Evolutionary conservation across 2,888 invertebrate species (phyloP), one percentile per base, ranked within the genome.

Genomic region (Cyrtodaria siliqua): DNA sequence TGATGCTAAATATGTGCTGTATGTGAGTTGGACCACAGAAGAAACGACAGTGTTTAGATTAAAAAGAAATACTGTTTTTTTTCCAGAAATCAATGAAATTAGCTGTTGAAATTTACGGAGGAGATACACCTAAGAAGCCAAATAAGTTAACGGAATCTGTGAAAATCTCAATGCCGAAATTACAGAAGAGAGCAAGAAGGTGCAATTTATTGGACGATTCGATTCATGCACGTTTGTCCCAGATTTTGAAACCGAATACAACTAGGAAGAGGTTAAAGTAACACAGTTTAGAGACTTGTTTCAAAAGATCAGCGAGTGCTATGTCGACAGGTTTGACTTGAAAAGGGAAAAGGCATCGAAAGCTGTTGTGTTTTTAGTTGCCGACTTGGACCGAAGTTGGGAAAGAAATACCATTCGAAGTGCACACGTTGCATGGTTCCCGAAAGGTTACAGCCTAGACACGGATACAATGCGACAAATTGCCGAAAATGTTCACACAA

Each of bases 331-430:
- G 23, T 53, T 24, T 33, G 26, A 73, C 2, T 26, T 73, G 1
- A 40, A 40, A 12, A 52, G 72, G 44, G 66, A 73, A 55, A 60
- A 55, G 42, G 79, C 75, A 26, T 57, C 72, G 44, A 69, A 76
- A 49, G 72, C 76, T 26, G 47, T 80, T 16, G 76, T 76, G 33
- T 80, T 69, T 61, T n/a, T 80, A 24, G 29, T 60, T 38, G 60
- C 60, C 47, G 64, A 66, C 40, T 47, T 66, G 56, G 64, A 66
- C 29, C 20, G 56, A 27, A 66, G 56, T 27, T 66, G 64, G 64
- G 20, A 56, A 44, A 24, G 16, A 33, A 44, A 66, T 29, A 24
- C 16, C 2, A 66, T 66, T 8, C 53, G 56, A 16, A 26, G 50
- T 6, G 44, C 18, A 33, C 64, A 55, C 27, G 64, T 66, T n/a